These are phyloP conservation scores for Pseudochirops corinnae DNA, from an alignment of 2,797 vertebrate species.

Conservation along the genomic window DNA sequence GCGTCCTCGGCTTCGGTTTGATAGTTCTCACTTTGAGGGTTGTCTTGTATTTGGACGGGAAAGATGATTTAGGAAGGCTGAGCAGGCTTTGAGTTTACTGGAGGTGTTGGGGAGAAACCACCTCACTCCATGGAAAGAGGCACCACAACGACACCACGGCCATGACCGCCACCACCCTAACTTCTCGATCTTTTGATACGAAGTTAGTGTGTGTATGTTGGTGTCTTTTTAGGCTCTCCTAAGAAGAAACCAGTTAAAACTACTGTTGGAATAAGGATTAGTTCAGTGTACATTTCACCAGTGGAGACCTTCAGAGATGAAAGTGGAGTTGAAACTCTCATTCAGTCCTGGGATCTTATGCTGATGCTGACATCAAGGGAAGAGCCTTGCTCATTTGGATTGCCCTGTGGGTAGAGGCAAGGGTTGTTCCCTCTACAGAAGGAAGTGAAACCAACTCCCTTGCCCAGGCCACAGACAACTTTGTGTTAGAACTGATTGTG, in stretches of 20 bases:
- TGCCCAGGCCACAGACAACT: slow-evolving; percentile 61
- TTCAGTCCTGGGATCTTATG: neutral
- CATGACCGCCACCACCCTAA: neutral
- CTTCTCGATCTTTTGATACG: slow-evolving; percentile 40
- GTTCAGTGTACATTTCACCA: slow-evolving; percentile 43
- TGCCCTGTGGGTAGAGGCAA: slow-evolving; percentile 58
- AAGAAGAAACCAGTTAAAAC: slow-evolving; percentile 28
- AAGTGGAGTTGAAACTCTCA: slow-evolving; percentile 2
- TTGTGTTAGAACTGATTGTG: slow-evolving; percentile 52
- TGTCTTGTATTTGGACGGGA: neutral
- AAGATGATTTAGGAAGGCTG: slow-evolving; percentile 38
- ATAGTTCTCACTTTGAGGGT: slow-evolving; percentile 52
- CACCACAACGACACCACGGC: too few relatives aligned
- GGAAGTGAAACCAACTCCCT: slow-evolving; percentile 71
- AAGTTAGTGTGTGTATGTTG: neutral
- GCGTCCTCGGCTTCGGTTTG: slow-evolving; percentile 51
- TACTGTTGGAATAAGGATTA: slow-evolving; percentile 54
- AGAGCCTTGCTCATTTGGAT: slow-evolving; percentile 49
- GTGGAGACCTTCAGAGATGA: slow-evolving; percentile 40
- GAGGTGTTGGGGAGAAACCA: slow-evolving; percentile 13
- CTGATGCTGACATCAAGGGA: slow-evolving; percentile 30
- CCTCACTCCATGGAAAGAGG: slow-evolving; percentile 8
- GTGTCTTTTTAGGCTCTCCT: slow-evolving; percentile 44
- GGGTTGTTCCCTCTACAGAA: slow-evolving; percentile 32
- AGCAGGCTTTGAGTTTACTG: neutral